phyloP scores from a whole-genome alignment of 1,140 invertebrate species.

The Xylocopa sonorina region DNA sequence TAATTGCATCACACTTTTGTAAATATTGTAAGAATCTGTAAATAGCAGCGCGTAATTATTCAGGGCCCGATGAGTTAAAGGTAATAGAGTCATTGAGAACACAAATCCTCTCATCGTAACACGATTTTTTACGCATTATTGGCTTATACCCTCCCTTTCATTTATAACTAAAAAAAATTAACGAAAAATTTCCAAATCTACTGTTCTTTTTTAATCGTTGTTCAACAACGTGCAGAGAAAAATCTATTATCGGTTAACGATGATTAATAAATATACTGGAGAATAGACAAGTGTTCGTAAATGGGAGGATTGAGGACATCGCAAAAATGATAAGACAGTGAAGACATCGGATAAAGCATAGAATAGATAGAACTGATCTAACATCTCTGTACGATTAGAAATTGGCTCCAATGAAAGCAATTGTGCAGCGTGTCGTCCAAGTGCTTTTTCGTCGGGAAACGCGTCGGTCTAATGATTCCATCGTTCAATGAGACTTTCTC shows the following conservation, averaged over 20 bases:
- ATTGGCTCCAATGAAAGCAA: constrained; percentile 5
- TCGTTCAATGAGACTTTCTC: neutral
- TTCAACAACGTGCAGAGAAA: neutral
- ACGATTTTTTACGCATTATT: neutral
- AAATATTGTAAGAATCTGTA: neutral
- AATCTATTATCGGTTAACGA: neutral
- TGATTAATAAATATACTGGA: neutral
- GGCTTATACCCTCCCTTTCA: neutral
- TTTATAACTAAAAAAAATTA: neutral
- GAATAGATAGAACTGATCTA: no score
- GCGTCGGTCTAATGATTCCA: constrained; percentile 19
- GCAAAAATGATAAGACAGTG: neutral
- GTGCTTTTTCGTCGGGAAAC: constrained; percentile 48
- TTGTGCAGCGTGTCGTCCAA: constrained; percentile 47
- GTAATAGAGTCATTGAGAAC: constrained; percentile 9
- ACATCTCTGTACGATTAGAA: neutral
- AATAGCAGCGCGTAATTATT: neutral
- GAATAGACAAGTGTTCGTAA: neutral
- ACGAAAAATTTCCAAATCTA: neutral
- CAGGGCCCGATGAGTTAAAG: neutral
- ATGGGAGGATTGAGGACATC: constrained; percentile 20
- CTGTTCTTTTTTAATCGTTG: neutral
- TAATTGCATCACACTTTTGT: neutral
- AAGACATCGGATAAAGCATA: constrained; percentile 4
- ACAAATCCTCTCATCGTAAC: constrained; percentile 10